Evolutionary conservation across 1,140 invertebrate species (phyloP), one percentile per base, ranked within the genome.

Genomic region (Yoshiicerus persimilis): DNA sequence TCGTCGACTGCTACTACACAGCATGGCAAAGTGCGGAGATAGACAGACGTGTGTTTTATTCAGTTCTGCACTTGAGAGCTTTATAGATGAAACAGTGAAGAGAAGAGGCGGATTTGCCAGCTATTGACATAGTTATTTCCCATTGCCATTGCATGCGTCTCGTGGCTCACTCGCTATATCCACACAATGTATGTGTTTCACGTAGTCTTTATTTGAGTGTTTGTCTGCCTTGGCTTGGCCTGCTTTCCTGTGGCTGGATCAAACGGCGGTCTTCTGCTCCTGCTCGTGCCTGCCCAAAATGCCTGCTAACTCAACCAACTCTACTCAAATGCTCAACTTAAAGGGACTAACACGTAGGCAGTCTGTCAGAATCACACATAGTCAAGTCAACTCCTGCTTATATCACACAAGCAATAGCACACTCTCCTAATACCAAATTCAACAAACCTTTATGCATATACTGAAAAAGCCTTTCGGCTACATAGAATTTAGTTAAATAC

Each of bases 51-150:
- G 16, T 56, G 47, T 56, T 56, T 56, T 56, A 56, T 56, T 56
- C 47, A n/a, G 47, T 6, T 56, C 20, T 56, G 47, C 47, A 56
- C 47, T 56, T 56, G 47, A 56, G 47, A 56, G 47, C 47, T 56
- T 56, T 56, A 56, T 56, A 56, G 47, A 56, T 56, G 47, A 47
- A 20, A 47, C 32, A 38, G 75, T 80, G 4, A 13, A 38, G 16
- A 23, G 64, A 80, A n/a, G 30, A 80, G 75, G 75, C 75, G 75
- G 75, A 80, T 80, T 80, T 80, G 75, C 75, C 34, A 80, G 75
- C 30, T 80, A 80, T 80, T 80, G 75, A 80, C 75, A 80, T 36
- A 80, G 75, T 80, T 80, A 80, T 80, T 80, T 80, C 30, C 34
- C 75, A 70, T 70, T 70, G 66, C 34, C 75, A 80, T 80, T 38